phyloP scores from a whole-genome alignment of 92 coral and sea anemone genomes.

The Chrysogorgia sp. region DNA sequence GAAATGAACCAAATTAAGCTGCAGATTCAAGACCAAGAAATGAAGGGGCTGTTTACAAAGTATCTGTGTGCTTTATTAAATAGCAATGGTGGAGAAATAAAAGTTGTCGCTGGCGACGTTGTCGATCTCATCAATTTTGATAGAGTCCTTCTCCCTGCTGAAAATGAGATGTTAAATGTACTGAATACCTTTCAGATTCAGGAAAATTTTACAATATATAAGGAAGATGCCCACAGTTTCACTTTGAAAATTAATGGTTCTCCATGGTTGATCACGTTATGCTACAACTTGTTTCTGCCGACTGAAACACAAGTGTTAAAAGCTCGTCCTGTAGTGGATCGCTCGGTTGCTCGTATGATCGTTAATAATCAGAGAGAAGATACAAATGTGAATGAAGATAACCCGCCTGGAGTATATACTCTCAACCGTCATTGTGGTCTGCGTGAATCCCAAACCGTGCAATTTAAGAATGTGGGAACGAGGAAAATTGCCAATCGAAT shows the following conservation, averaged over 20 bases:
- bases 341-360: too few species aligned
- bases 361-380: too few species aligned
- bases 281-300: slow-evolving; percentile 26
- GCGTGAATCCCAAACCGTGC: neutral
- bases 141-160: neutral
- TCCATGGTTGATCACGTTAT: neutral
- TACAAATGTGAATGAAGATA: too few species aligned
- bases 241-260: neutral
- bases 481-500: too few species aligned
- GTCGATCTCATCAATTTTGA: neutral
- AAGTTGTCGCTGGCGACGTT: neutral
- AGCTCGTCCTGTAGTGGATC: too few species aligned
- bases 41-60: too few species aligned
- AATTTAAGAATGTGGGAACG: slow-evolving; percentile 17
- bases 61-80: neutral
- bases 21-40: too few species aligned
- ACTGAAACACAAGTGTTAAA: slow-evolving; percentile 15
- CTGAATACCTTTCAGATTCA: neutral
- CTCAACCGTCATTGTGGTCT: neutral
- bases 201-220: neutral
- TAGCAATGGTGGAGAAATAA: neutral
- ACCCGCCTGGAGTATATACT: too few species aligned
- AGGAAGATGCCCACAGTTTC: neutral
- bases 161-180: neutral
- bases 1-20: too few species aligned